Conservation (phyloP, 2,113 vertebrate species). For the Eurystomus gularis region DNA sequence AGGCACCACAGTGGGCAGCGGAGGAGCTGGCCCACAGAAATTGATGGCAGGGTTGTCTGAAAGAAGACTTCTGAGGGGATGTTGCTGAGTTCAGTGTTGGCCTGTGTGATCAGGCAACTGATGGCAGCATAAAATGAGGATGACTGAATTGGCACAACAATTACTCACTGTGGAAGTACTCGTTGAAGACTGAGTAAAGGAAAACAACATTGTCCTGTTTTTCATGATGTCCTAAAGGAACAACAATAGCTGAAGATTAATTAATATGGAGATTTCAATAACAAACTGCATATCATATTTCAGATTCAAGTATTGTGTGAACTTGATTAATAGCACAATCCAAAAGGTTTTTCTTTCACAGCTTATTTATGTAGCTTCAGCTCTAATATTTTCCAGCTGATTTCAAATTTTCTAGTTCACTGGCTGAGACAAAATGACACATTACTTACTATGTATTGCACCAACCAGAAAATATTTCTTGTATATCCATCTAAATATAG, state of each 20-base stretch:
- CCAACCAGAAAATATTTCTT: background rate
- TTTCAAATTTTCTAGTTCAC: constrained; percentile 3
- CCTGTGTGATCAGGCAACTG: no score
- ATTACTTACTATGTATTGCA: background rate
- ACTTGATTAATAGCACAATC: background rate
- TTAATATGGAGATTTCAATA: background rate
- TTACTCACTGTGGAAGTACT: background rate
- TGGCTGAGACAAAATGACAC: background rate
- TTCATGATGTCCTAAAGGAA: background rate
- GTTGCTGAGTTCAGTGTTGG: no score
- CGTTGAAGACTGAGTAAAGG: background rate
- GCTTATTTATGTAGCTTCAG: background rate
- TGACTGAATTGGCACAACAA: no score
- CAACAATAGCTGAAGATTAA: background rate
- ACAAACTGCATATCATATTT: background rate
- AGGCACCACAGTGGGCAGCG: no score
- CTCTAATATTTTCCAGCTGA: background rate
- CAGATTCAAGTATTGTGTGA: background rate
- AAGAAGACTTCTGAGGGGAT: no score
- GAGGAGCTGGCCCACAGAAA: no score
- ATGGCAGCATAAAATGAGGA: no score
- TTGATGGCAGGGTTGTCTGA: no score
- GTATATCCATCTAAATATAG: background rate
- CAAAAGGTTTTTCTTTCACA: background rate
- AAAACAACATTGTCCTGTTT: background rate